phyloP scores from a whole-genome alignment of 2,888 invertebrate species.

The Lysandra bellargus region DNA sequence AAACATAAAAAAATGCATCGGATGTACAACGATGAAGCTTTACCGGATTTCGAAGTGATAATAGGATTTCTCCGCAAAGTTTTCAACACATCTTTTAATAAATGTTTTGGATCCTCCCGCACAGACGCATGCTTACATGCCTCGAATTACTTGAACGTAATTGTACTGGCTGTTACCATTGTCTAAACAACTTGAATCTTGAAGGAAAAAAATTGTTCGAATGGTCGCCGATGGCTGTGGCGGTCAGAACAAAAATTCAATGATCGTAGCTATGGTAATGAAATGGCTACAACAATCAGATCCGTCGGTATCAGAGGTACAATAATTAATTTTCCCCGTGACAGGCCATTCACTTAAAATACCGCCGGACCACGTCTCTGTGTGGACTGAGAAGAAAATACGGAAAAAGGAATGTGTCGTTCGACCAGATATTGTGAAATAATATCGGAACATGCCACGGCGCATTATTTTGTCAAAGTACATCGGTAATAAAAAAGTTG shows the following conservation, averaged over 20 bases:
- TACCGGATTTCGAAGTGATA: background rate
- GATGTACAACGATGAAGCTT: background rate
- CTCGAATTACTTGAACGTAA: background rate
- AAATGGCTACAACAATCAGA: slow-evolving; percentile 1
- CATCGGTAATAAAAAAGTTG: background rate
- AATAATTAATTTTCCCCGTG: background rate
- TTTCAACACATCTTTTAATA: background rate
- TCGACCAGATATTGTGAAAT: background rate
- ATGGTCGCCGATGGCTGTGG: background rate
- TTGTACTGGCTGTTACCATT: background rate
- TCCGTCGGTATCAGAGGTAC: background rate
- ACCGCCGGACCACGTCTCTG: background rate
- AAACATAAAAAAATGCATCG: background rate
- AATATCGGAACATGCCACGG: background rate
- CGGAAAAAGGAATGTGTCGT: background rate
- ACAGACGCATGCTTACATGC: background rate
- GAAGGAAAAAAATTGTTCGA: background rate
- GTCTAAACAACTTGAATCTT: background rate
- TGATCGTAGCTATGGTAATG: background rate
- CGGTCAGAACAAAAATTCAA: background rate
- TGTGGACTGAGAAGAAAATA: background rate
- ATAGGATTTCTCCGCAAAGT: background rate
- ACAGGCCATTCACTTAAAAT: background rate
- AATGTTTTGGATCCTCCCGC: background rate
- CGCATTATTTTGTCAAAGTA: background rate